A percentile compares a stretch with the other conserved stretches of the same genome.
phyloP scores from a whole-genome alignment of 2,113 vertebrate genomes.

The Amblyornis subalaris region DNA sequence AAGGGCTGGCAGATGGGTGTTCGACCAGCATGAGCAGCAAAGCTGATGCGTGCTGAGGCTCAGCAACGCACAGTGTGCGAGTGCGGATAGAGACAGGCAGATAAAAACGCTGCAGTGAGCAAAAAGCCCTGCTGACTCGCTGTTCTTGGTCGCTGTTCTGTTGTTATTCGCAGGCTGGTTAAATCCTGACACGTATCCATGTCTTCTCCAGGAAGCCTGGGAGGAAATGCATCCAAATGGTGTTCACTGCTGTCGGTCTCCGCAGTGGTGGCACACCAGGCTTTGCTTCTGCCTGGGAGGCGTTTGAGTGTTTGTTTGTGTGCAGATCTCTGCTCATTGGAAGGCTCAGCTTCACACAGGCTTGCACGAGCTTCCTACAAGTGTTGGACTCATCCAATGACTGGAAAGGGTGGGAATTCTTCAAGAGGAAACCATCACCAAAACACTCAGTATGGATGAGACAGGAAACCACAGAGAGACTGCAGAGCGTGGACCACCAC shows the following conservation, averaged over 20 bases:
- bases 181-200: neutral
- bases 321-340: rapidly evolving
- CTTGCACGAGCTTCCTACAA: neutral
- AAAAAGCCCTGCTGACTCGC: neutral
- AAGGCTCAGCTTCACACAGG: neutral
- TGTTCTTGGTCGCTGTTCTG: neutral
- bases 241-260: neutral
- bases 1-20: neutral
- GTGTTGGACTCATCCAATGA: neutral
- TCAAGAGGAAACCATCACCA: neutral
- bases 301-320: neutral
- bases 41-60: neutral
- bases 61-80: neutral
- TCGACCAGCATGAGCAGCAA: neutral
- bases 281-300: neutral
- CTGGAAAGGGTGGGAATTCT: neutral
- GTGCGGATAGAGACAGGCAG: neutral
- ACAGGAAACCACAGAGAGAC: neutral
- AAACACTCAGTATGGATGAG: neutral
- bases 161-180: neutral
- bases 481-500: neutral
- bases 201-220: neutral
- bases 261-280: rapidly evolving
- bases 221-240: neutral
- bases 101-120: neutral